phyloP scores from a whole-genome alignment of 2,888 invertebrate genomes.

The Sphaerophoria rueppellii region DNA sequence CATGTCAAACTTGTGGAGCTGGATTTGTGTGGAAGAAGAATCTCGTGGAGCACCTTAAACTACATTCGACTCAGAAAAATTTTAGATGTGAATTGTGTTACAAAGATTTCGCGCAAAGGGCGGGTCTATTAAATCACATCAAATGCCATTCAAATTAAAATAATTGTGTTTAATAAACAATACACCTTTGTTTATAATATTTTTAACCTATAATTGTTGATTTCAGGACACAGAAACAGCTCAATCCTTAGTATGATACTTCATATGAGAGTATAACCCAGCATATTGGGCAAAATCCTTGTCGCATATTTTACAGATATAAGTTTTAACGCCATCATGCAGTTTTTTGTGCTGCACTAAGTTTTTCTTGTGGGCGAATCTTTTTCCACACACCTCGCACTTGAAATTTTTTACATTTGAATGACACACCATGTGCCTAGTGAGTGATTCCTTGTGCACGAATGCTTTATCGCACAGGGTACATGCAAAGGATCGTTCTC shows the following conservation, averaged over 20 bases:
- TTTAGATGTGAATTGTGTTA: conserved; percentile 77
- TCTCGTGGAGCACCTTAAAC: conserved; percentile 77
- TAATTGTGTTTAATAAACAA: too few species aligned
- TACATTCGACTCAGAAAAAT: conserved; percentile 76
- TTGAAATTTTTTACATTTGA: conserved; percentile 41
- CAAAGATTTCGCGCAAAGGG: conserved; percentile 76
- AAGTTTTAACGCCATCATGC: conserved; percentile 43
- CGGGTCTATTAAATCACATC: conserved; percentile 73
- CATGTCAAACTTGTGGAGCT: conserved; percentile 76
- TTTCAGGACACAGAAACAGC: neutral
- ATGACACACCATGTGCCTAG: conserved; percentile 54
- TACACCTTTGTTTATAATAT: too few species aligned
- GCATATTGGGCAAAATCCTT: conserved; percentile 59
- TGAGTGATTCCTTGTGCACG: conserved; percentile 45
- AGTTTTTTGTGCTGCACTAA: conserved; percentile 47
- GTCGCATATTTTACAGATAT: conserved; percentile 46
- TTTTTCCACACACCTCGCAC: conserved; percentile 50
- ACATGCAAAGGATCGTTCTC: conserved; percentile 43
- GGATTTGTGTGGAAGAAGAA: conserved; percentile 78
- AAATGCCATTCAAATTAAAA: conserved; percentile 63
- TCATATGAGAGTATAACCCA: conserved; percentile 55
- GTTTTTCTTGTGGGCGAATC: conserved; percentile 47
- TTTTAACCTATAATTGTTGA: too few species aligned
- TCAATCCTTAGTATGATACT: conserved; percentile 31
- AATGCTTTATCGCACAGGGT: conserved; percentile 46